Percentiles rank a stretch among this genome's conserved stretches.
Conservation (phyloP, 1,140 invertebrate species). For the Macrobrachium rosenbergii region DNA sequence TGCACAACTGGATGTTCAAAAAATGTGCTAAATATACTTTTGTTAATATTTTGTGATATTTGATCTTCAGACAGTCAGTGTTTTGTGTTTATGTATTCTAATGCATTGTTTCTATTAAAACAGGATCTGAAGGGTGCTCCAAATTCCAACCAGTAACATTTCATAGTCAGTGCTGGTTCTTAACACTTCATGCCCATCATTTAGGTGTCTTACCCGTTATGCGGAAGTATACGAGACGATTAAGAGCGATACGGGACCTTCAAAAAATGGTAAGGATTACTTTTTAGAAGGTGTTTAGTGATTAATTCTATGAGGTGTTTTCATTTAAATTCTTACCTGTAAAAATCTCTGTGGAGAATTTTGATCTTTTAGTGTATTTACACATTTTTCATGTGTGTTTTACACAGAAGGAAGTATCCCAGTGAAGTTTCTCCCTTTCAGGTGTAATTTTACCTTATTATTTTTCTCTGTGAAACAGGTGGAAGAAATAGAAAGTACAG, state of each 20-base stretch:
- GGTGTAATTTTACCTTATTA: constrained; percentile 26
- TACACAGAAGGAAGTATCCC: neutral
- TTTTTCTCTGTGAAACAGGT: constrained; percentile 70
- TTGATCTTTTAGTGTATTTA: no score
- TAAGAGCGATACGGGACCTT: constrained; percentile 87
- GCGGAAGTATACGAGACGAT: constrained; percentile 87
- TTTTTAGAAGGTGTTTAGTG: neutral
- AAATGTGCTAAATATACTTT: neutral
- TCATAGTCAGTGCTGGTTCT: constrained; percentile 96
- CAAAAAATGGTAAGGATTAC: constrained; percentile 79
- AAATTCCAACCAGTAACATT: constrained; percentile 79
- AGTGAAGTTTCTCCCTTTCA: no score
- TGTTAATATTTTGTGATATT: neutral
- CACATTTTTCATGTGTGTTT: neutral
- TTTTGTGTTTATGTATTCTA: neutral
- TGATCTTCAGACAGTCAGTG: neutral
- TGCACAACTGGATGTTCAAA: no score
- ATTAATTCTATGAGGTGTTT: no score
- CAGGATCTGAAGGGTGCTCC: constrained; percentile 32
- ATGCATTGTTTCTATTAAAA: neutral
- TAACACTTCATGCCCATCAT: constrained; percentile 94
- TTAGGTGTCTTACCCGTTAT: constrained; percentile 89
- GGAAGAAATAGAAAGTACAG: constrained; percentile 85
- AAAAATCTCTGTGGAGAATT: no score
- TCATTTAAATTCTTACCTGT: no score